Evolutionary conservation across 2,888 invertebrate genomes (phyloP).

Genomic region (Ephialtes manifestator): DNA sequence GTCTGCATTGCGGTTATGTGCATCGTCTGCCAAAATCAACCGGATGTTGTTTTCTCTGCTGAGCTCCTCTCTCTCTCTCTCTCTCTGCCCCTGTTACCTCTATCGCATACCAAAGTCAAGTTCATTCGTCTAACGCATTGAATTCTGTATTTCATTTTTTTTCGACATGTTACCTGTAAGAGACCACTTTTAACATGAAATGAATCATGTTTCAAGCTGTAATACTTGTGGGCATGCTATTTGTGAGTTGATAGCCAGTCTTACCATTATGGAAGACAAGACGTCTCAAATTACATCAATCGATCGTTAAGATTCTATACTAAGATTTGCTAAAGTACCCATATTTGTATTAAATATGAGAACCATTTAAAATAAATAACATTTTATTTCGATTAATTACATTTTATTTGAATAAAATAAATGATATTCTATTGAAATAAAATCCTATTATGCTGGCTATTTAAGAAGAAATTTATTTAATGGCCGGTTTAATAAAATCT

Average conservation of each 20-base stretch:
- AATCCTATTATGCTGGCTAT: no score
- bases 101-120: conserved; percentile 15
- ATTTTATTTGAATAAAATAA: no score
- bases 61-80: background rate
- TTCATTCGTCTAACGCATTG: conserved; percentile 12
- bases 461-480: no score
- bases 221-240: background rate
- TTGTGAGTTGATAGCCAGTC: background rate
- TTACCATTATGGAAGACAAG: background rate
- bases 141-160: conserved; percentile 7
- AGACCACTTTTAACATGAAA: background rate
- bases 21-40: conserved; percentile 5
- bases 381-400: no score
- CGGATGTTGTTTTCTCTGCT: conserved; percentile 26
- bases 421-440: no score
- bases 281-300: background rate
- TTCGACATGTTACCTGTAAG: background rate
- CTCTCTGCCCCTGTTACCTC: background rate
- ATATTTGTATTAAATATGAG: no score
- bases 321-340: background rate
- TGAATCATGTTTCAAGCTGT: background rate
- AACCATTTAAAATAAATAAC: no score
- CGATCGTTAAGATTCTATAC: background rate
- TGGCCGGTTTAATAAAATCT: no score
- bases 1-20: background rate